Percentiles rank a stretch among this genome's conserved stretches.
Evolutionary conservation across 2,888 invertebrate species (phyloP).

Genomic region (Parapristionchus giblindavisi): DNA sequence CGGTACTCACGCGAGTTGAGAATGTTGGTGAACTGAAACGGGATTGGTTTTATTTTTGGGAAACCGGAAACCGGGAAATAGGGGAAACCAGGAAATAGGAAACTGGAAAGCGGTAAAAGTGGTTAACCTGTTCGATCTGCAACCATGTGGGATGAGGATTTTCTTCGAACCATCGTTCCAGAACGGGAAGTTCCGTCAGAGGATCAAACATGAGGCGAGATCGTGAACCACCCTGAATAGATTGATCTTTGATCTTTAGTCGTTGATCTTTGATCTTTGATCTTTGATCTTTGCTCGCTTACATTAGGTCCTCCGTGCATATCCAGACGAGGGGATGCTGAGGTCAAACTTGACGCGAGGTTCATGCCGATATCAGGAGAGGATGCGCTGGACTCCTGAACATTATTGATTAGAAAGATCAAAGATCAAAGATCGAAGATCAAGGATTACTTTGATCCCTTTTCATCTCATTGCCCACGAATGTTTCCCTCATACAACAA

Average conservation of each 20-base stretch:
- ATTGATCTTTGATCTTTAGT: conserved; percentile 11
- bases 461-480: no score
- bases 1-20: conserved; percentile 39
- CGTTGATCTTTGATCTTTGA: conserved; percentile 18
- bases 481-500: no score
- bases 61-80: not conserved
- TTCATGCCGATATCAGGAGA: conserved; percentile 57
- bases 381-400: conserved; percentile 60
- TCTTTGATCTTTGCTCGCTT: not conserved
- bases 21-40: conserved; percentile 25
- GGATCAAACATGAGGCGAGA: conserved; percentile 99
- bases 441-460: no score
- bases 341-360: conserved; percentile 48
- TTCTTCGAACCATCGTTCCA: conserved; percentile 85
- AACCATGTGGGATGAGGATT: conserved; percentile 99
- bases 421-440: not conserved
- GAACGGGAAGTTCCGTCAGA: conserved; percentile 86
- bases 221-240: conserved; percentile 72
- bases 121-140: conserved; percentile 90
- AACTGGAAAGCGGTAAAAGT: not conserved
- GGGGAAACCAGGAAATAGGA: no score
- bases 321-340: conserved; percentile 50
- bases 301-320: not conserved
- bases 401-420: not conserved
- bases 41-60: not conserved